These are phyloP conservation scores for Psammodynastes pulverulentus DNA, from an alignment of 2,113 vertebrate genomes.

Conservation along the genomic window DNA sequence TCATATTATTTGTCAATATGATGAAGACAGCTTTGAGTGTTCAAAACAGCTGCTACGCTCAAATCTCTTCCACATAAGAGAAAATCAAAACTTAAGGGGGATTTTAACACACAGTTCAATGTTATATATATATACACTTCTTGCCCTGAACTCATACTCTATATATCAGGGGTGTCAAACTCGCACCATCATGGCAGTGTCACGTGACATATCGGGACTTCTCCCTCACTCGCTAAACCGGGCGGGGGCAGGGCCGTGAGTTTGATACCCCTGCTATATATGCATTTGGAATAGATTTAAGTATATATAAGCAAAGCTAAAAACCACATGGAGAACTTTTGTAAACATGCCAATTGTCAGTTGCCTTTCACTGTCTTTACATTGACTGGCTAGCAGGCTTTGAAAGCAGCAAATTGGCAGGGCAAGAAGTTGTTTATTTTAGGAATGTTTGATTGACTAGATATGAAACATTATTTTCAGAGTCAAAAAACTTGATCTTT, in stretches of 20 bases:
- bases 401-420: neutral
- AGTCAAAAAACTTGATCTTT: neutral
- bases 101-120: neutral
- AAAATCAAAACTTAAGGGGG: neutral
- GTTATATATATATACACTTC: neutral
- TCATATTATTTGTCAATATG: neutral
- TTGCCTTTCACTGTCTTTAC: neutral
- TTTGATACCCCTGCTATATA: no score
- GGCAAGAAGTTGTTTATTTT: neutral
- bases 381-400: neutral
- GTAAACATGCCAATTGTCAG: neutral
- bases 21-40: neutral
- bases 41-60: neutral
- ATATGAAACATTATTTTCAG: neutral
- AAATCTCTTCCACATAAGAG: neutral
- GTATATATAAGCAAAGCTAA: neutral
- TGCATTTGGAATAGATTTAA: neutral
- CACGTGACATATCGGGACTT: no score
- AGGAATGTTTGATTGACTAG: neutral
- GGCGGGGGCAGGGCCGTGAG: no score
- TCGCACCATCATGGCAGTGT: no score
- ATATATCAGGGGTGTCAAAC: neutral
- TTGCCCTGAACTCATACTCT: neutral
- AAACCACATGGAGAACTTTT: neutral
- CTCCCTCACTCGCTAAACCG: no score